Base-by-base conservation (phyloP, 2,797 vertebrate species). In the Fistularia commersonii region DNA sequence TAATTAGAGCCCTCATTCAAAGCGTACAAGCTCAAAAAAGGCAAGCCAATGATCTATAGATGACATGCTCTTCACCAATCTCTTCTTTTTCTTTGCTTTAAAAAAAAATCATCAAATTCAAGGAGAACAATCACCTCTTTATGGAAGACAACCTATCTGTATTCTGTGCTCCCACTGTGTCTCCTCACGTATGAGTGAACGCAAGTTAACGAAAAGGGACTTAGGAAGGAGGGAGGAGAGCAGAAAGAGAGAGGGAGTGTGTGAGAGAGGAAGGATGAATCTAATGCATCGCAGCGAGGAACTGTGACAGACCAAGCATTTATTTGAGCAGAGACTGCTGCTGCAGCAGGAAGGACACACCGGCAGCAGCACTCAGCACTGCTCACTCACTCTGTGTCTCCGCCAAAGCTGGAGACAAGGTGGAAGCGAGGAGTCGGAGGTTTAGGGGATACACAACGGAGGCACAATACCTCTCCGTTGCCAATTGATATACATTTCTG, bases 41-140 rank as follows among this genome's bases (percentile, higher is more conserved):
- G 23, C 23, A 23, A 23, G 23, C 50, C 54, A 46, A 6, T 10
- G 49, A 63, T 70, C 36, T 40, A 41, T 42, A 51, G 65, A 80
- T 68, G 38, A 45, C 65, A 62, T 71, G 54, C 48, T 58, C 55
- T 54, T 43, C 41, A 57, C 54, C 48, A 37, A 48, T 51, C 11
- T 23, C 39, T 38, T 64, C 58, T 43, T 68, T 66, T 23, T 38
- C 35, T 41, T 40, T 66, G 33, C 45, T 64, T 66, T 50, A 38
- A 8, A 33, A 61, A 68, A 74, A 60, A 59, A 67, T 59, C 54
- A 64, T 75, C 48, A 74, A 66, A 79, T 57, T 61, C 41, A 45
- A 68, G 62, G 72, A 79, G 78, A 73, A 91, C 88, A 91, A 88
- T 84, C 81, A 67, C 45, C 66, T 87, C 81, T 88, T 91, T 90